phyloP scores from a whole-genome alignment of 2,797 vertebrate genomes.

The Varecia variegata region DNA sequence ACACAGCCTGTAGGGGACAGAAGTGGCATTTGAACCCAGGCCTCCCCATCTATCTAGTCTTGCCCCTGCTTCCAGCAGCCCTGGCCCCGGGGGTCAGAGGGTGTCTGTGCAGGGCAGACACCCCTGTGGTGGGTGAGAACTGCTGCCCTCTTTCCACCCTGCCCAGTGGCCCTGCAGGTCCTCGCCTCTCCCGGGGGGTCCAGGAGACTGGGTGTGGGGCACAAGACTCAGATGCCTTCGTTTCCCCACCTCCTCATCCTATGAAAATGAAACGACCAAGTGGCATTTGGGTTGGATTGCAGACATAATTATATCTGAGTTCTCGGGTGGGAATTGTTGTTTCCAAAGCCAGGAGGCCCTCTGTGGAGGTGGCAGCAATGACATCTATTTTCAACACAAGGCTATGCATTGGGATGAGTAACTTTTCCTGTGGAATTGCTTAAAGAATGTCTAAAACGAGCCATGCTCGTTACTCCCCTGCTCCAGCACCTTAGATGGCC shows the following conservation, averaged over 20 bases:
- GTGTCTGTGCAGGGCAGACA: background rate
- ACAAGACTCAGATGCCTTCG: background rate
- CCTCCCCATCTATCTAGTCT: background rate
- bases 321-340: constrained; percentile 66
- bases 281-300: constrained; percentile 72
- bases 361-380: constrained; percentile 73
- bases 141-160: background rate
- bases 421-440: constrained; percentile 77
- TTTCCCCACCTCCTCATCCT: background rate
- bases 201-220: background rate
- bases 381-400: constrained; percentile 77
- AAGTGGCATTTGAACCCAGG: background rate
- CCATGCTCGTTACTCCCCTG: background rate
- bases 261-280: background rate
- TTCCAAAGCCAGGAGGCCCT: constrained; percentile 70
- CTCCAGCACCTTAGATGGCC: background rate
- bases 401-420: constrained; percentile 64
- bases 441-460: constrained; percentile 45
- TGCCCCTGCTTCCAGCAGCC: background rate
- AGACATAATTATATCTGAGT: constrained; percentile 75
- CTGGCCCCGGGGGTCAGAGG: background rate
- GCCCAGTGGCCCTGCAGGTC: background rate
- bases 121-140: background rate
- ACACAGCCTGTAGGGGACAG: background rate
- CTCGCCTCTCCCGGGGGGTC: background rate